Evolutionary conservation across 2,888 invertebrate species (phyloP), one percentile per base, ranked within the genome.

Genomic region (Drosophila seclusa): DNA sequence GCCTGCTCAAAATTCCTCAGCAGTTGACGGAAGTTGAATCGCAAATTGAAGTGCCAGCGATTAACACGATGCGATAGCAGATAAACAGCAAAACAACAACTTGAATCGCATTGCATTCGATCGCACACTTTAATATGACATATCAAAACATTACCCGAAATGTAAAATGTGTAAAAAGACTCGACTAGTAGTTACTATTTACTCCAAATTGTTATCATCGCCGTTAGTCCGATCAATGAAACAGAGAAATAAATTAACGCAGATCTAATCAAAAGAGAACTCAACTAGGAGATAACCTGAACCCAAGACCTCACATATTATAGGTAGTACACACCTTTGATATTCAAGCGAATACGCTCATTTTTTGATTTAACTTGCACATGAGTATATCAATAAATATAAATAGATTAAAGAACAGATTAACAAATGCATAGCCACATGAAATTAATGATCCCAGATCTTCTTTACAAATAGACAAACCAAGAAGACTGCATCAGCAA

Each of bases 21-120:
- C 63, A 57, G 83, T 87, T 88, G 86, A 80, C 88, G 86, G 88
- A 87, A 88, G 78, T 88, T 77, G 82, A 87, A 88, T 88, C 78
- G 82, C 82, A 80, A 86, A 82, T 88, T 78, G 71, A 81, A 85
- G 71, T 81, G 80, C 68, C 53, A 55, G 65, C 78, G 78, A 76
- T 72, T 77, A 78, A 80, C 72, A 65, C 72, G 69, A 63, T 76
- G 67, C 70, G 78, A 73, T 69, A 69, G 61, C 38, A 67, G 21
- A 53, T 71, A 64, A 58, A 63, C 63, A 76, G 29, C 21, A 50
- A 62, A 64, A 68, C 68, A 70, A 59, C 68, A 50, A 70, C 65
- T 73, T 66, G 57, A 77, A 87, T 73, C 82, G 84, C 84, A 84
- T 74, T 80, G 21, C 34, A 34, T 18, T 27, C 29, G 18, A 29